Conservation (phyloP, 2,888 invertebrate species). For the Sicus ferrugineus region DNA sequence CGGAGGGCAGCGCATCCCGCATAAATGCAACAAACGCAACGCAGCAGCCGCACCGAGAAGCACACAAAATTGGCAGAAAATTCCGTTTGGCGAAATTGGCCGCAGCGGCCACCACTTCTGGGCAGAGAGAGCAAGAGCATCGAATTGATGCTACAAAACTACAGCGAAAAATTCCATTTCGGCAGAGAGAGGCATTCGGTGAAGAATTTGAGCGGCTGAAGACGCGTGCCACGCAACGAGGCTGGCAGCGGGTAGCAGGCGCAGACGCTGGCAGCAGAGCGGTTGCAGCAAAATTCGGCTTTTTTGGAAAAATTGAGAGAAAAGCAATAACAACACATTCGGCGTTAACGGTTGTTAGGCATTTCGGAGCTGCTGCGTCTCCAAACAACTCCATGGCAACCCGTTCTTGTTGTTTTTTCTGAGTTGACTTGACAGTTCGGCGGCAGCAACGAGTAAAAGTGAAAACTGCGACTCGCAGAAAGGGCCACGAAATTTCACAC, state of each 20-base stretch:
- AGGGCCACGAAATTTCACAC: no score
- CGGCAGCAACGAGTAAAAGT: not conserved
- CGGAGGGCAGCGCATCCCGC: constrained; percentile 33
- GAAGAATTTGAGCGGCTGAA: constrained; percentile 18
- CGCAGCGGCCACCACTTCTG: constrained; percentile 13
- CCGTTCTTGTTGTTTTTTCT: not conserved
- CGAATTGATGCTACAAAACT: constrained; percentile 42
- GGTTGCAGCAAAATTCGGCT: constrained; percentile 29
- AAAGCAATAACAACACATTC: constrained; percentile 7
- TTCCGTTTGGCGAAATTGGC: constrained; percentile 58
- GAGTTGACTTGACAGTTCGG: not conserved
- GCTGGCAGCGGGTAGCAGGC: constrained; percentile 23
- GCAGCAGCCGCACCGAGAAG: constrained; percentile 43
- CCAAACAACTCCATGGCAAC: not conserved
- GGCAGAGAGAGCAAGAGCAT: constrained; percentile 38
- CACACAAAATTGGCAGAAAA: constrained; percentile 55
- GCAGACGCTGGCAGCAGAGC: constrained; percentile 41
- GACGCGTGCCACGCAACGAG: constrained; percentile 18
- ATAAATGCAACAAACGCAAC: constrained; percentile 56
- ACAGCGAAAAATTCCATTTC: constrained; percentile 40
- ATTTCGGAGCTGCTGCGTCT: not conserved
- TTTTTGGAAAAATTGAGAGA: constrained; percentile 16
- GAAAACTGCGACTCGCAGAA: not conserved
- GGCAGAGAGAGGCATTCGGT: constrained; percentile 30
- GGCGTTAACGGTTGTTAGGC: not conserved